Base-by-base conservation (phyloP, 2,797 vertebrate species). In the Hydrocynus forskahlii region DNA sequence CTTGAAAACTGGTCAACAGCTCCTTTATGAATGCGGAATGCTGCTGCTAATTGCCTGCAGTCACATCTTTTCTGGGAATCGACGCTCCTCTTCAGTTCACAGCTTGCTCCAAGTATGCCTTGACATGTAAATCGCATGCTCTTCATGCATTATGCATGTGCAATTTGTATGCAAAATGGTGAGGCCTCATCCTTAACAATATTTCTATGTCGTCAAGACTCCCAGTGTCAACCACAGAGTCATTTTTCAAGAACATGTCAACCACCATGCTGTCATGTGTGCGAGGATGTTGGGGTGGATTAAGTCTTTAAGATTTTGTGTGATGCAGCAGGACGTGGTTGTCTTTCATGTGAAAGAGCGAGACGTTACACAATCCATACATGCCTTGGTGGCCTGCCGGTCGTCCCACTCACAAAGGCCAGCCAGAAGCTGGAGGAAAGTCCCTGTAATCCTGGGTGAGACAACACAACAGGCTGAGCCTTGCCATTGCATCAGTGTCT, bases 131-230 rank as follows among this genome's bases (percentile, higher is more conserved):
- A 19, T 81, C 63, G 48, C 62, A 69, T 54, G 48, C 45, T 3
- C 29, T 23, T 45, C 57, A 62, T 76, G 73, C 63, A 81, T 76
- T 70, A 81, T 81, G 63, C 45, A 81, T 63, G 57, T 35, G n/a
- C 12, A 43, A 81, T 81, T 81, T 64, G 8, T 71, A 55, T 71
- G 80, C 73, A 64, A 71, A 76, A 62, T 7, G 5, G 59, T 40
- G 29, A 74, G 78, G 17, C 19, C 35, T 19, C 21, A 7, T 21
- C 35, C 23, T 57, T 59, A 35, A 35, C 40, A 16, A 12, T 50
- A 7, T 52, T 71, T 60, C 23, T 38, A 5, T 29, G 52, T 64
- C 5, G 9, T 43, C 25, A 43, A 40, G 45, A 12, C 71, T 67
- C 21, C 23, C 60, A 14, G 23, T 35, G 59, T 12, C 6, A 4